These are phyloP conservation scores for Callospermophilus lateralis DNA, from an alignment of 2,113 vertebrate genomes.

Conservation along the genomic window DNA sequence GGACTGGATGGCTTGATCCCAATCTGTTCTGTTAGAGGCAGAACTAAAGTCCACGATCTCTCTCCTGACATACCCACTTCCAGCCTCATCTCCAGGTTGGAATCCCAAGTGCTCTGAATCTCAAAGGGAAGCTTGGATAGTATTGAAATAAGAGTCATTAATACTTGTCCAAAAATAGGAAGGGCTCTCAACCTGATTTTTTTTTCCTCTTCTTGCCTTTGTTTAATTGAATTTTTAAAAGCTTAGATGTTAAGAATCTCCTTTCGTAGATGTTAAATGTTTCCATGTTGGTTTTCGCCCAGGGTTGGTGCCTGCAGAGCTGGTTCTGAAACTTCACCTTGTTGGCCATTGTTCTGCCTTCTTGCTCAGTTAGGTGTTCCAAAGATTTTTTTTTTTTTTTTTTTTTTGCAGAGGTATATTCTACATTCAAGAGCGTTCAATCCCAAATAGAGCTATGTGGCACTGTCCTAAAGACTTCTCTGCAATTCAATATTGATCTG, in stretches of 20 bases:
- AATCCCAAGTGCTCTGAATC: background rate
- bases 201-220: background rate
- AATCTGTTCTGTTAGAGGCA: background rate
- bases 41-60: background rate
- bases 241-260: background rate
- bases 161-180: background rate
- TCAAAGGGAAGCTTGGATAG: background rate
- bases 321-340: background rate
- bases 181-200: background rate
- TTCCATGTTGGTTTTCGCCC: background rate
- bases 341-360: background rate
- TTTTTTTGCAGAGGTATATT: background rate
- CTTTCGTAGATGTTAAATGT: background rate
- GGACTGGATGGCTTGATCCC: background rate
- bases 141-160: background rate
- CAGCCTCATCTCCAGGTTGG: background rate
- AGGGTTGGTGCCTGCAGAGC: background rate
- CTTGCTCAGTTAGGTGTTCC: background rate
- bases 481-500: background rate
- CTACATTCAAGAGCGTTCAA: background rate
- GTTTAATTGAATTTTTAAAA: background rate
- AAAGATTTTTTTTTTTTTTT: background rate
- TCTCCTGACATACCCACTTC: rapidly evolving
- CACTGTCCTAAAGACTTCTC: background rate
- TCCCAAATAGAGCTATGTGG: background rate